These are phyloP conservation scores for Engystomops pustulosus DNA, from an alignment of 2,113 vertebrate genomes.

Conservation along the genomic window DNA sequence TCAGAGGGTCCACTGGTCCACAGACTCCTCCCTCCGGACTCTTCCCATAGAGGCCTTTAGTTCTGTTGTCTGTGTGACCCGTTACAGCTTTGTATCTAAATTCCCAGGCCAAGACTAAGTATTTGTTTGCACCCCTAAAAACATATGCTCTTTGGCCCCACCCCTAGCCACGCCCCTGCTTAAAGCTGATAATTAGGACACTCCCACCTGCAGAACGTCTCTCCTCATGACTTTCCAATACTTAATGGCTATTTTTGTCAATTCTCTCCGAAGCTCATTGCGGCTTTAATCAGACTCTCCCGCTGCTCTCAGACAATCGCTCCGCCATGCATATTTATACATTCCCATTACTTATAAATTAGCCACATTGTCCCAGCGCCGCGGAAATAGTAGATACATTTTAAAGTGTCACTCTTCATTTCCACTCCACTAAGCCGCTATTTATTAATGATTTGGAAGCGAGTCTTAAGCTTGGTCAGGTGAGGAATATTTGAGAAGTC, in stretches of 20 bases:
- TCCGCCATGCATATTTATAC: background rate
- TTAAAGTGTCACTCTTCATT: slow-evolving; percentile 78
- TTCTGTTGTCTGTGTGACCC: too few relatives aligned
- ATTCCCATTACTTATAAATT: background rate
- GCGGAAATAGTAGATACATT: slow-evolving; percentile 14
- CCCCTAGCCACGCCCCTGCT: background rate
- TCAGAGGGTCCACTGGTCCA: too few relatives aligned
- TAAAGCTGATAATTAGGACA: background rate
- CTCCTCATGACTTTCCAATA: background rate
- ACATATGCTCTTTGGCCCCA: too few relatives aligned
- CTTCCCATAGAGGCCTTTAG: too few relatives aligned
- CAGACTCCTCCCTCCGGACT: too few relatives aligned
- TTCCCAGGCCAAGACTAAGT: background rate
- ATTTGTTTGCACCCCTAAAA: too few relatives aligned
- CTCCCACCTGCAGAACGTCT: background rate
- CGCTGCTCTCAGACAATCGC: background rate
- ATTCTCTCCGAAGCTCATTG: background rate
- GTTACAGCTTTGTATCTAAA: too few relatives aligned
- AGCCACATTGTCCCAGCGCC: background rate
- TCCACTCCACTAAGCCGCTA: slow-evolving; percentile 81
- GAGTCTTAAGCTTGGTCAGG: slow-evolving; percentile 82
- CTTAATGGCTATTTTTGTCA: too few relatives aligned
- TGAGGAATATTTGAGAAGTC: slow-evolving; percentile 81
- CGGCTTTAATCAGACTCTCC: background rate
- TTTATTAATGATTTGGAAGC: slow-evolving; percentile 83